A percentile compares a stretch with the other conserved stretches of the same genome.
Evolutionary conservation across 1,140 invertebrate genomes (phyloP).

Genomic region (Hypothenemus hampei): DNA sequence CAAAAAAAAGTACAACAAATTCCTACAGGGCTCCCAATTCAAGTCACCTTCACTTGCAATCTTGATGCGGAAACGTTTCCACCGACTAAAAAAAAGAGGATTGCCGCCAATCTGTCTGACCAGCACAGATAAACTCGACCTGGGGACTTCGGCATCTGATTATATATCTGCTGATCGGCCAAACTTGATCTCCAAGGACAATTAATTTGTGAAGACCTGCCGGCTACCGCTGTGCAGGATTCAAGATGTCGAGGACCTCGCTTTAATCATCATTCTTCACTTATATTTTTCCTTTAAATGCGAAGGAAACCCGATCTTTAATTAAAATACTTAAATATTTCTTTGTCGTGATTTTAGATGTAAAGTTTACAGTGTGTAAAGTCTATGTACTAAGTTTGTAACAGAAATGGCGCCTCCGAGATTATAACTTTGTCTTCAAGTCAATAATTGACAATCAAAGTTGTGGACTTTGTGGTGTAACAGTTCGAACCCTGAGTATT

Average conservation of each 20-base stretch:
- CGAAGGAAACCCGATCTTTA: too few relatives aligned
- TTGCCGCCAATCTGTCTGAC: constrained; percentile 29
- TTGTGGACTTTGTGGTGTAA: too few relatives aligned
- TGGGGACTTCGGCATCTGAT: constrained; percentile 24
- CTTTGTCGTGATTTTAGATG: too few relatives aligned
- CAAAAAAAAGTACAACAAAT: too few relatives aligned
- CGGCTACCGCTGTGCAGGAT: constrained; percentile 15
- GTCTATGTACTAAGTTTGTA: too few relatives aligned
- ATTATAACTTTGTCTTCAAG: too few relatives aligned
- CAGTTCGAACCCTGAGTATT: too few relatives aligned
- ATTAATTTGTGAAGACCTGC: constrained; percentile 16
- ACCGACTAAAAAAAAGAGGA: constrained; percentile 11
- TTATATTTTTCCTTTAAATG: too few relatives aligned
- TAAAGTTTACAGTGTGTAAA: too few relatives aligned
- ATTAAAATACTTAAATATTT: too few relatives aligned
- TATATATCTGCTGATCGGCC: constrained; percentile 28
- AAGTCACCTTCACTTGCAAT: constrained; percentile 17
- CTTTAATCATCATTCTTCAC: neutral
- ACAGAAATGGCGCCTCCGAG: too few relatives aligned
- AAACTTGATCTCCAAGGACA: constrained; percentile 29
- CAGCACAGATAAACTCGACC: constrained; percentile 24
- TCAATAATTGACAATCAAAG: too few relatives aligned
- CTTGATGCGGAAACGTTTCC: constrained; percentile 9
- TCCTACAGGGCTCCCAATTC: neutral
- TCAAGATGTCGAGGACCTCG: constrained; percentile 14